Conservation (phyloP, 1,140 invertebrate species). For the Antheraea mylitta region DNA sequence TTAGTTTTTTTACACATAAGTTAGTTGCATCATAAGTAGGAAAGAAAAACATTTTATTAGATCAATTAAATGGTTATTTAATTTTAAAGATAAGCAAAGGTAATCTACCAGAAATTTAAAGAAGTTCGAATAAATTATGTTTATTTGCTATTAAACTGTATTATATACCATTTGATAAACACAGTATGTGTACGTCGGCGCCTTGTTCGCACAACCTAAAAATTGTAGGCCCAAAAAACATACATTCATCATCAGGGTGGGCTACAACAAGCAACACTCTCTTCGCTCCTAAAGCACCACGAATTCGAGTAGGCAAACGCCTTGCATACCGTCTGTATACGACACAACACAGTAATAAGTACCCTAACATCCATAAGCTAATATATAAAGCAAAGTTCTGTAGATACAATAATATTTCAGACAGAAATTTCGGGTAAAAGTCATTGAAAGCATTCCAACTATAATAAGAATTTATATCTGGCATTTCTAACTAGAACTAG, state of each 20-base stretch:
- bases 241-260: constrained; percentile 98
- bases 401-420: constrained; percentile 60
- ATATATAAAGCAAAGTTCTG: constrained; percentile 67
- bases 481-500: constrained; percentile 68
- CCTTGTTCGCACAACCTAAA: constrained; percentile 83
- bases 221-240: constrained; percentile 98
- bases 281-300: constrained; percentile 64
- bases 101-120: no score
- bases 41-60: no score
- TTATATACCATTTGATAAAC: constrained; percentile 89
- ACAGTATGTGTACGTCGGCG: constrained; percentile 88
- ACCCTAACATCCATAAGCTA: constrained; percentile 61
- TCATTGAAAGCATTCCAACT: constrained; percentile 54
- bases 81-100: no score
- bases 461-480: constrained; percentile 42
- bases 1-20: no score
- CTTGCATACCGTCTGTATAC: constrained; percentile 70
- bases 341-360: constrained; percentile 63
- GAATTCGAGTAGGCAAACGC: constrained; percentile 54
- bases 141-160: background rate
- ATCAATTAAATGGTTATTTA: no score
- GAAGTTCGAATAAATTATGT: no score
- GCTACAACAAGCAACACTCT: constrained; percentile 91
- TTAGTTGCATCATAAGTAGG: background rate
- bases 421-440: constrained; percentile 59